Conservation (phyloP, 2,888 invertebrate genomes). For the Serrognathus titanus region DNA sequence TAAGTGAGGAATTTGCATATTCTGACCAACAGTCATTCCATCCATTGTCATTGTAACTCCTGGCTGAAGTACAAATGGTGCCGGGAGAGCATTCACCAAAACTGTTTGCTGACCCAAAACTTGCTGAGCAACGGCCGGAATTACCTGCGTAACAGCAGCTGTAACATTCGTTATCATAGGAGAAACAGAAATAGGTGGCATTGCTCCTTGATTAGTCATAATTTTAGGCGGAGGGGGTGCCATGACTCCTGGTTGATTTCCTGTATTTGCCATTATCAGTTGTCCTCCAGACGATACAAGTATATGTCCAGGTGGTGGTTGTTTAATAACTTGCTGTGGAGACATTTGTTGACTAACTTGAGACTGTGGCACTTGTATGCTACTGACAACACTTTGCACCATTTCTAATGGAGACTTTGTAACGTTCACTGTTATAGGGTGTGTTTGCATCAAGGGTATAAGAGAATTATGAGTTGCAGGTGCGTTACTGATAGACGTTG, state of each 20-base stretch:
- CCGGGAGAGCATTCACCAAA: slow-evolving; percentile 74
- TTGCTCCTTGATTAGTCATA: slow-evolving; percentile 46
- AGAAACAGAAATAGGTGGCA: slow-evolving; percentile 61
- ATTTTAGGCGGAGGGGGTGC: slow-evolving; percentile 61
- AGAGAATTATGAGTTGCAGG: slow-evolving; percentile 47
- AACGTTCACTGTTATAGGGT: slow-evolving; percentile 44
- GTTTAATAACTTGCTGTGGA: slow-evolving; percentile 49
- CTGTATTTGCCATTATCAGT: slow-evolving; percentile 61
- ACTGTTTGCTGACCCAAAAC: slow-evolving; percentile 74
- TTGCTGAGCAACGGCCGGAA: slow-evolving; percentile 61
- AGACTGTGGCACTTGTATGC: slow-evolving; percentile 58
- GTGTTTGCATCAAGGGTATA: slow-evolving; percentile 52
- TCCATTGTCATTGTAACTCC: slow-evolving; percentile 71
- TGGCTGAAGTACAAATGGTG: slow-evolving; percentile 76
- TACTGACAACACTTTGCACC: slow-evolving; percentile 74
- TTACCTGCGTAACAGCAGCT: slow-evolving; percentile 62
- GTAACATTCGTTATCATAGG: slow-evolving; percentile 64
- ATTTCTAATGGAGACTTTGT: slow-evolving; percentile 69
- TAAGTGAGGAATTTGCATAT: slow-evolving; percentile 66
- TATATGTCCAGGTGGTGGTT: slow-evolving; percentile 63
- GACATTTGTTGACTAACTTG: slow-evolving; percentile 45
- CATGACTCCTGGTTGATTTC: slow-evolving; percentile 57
- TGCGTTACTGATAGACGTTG: slow-evolving; percentile 47
- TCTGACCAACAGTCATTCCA: slow-evolving; percentile 66
- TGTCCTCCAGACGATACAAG: slow-evolving; percentile 75